Evolutionary conservation across 2,113 vertebrate genomes (phyloP), one percentile per base, ranked within the genome.

Genomic region (Nothocercus julius): DNA sequence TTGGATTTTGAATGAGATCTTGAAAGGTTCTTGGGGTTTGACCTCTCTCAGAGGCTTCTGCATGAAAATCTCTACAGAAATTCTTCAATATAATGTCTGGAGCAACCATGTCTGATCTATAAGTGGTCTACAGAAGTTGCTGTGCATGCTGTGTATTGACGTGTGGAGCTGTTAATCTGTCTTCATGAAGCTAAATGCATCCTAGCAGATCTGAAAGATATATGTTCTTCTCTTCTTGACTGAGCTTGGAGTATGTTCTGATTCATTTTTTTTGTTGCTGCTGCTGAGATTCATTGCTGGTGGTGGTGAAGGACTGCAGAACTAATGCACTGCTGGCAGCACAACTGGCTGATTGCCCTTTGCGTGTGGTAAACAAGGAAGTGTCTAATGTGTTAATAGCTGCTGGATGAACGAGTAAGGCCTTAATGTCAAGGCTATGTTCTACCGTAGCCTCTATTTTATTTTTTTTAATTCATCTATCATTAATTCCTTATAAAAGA

Each of bases 71-170:
- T 40, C 75, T n/a, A 58, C 9, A n/a, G 21, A 17, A 8, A 17
- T 6, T 47, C 49, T 66, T 61, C 40, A 85, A 66, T 27, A 58
- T 13, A 58, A 38, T 16, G 5, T n/a, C 13, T 47, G 27, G 27
- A 85, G 34, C 32, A 75, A 58, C 20, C 40, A 58, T 5, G 9
- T n/a, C 42, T 76, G 72, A 66, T 40, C 16, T 21, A 62, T 16
- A 25, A 27, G 56, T 76, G 34, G 34, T 22, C 62, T 76, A 51
- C 9, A 49, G 28, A 34, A 14, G 11, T 67, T 28, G 42, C 15
- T 47, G 7, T 32, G 15, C 42, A 25, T 0, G 1, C 42, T 38
- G 19, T 61, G 16, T 40, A n/a, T 70, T 13, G 7, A 13, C 18
- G 34, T 2, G 3, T 14, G 24, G 34, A 86, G 18, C 36, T 69